These are phyloP conservation scores for Hyposoter dolosus DNA, from an alignment of 2,888 invertebrate species.

Conservation along the genomic window DNA sequence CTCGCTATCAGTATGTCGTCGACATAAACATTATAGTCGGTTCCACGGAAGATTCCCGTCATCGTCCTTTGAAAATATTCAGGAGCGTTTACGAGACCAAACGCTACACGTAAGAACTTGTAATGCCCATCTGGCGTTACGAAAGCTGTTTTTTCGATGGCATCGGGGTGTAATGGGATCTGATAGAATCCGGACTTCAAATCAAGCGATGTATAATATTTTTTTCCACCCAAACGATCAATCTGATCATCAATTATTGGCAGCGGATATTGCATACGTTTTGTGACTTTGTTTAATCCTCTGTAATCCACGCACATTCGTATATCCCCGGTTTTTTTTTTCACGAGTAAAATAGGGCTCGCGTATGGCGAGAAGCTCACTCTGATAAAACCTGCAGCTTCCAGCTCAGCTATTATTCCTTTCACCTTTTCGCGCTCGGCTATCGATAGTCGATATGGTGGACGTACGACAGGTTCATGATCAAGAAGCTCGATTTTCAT, in stretches of 20 bases:
- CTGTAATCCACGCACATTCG: slow-evolving; percentile 74
- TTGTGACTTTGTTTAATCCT: slow-evolving; percentile 74
- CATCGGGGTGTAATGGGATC: slow-evolving; percentile 77
- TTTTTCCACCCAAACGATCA: slow-evolving; percentile 73
- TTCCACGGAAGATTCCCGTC: slow-evolving; percentile 68
- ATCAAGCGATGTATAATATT: slow-evolving; percentile 76
- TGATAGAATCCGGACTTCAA: slow-evolving; percentile 78
- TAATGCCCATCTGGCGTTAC: slow-evolving; percentile 81
- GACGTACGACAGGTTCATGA: slow-evolving; percentile 25
- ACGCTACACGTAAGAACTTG: slow-evolving; percentile 81
- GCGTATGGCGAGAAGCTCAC: slow-evolving; percentile 64
- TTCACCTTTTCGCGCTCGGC: slow-evolving; percentile 53
- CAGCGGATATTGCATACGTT: slow-evolving; percentile 77
- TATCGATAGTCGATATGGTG: slow-evolving; percentile 55
- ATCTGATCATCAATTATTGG: slow-evolving; percentile 80
- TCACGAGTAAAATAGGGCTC: slow-evolving; percentile 68
- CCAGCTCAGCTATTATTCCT: slow-evolving; percentile 47
- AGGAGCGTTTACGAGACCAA: slow-evolving; percentile 81
- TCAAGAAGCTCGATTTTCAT: slow-evolving; percentile 53
- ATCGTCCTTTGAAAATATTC: slow-evolving; percentile 80
- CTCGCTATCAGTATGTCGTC: slow-evolving; percentile 73
- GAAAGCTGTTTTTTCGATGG: slow-evolving; percentile 79
- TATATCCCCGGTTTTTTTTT: slow-evolving; percentile 69
- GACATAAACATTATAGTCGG: slow-evolving; percentile 70
- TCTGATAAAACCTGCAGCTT: slow-evolving; percentile 45